Percentiles rank a stretch among this genome's conserved stretches.
phyloP scores from a whole-genome alignment of 2,113 vertebrate species.

The Hirundichthys speculiger region DNA sequence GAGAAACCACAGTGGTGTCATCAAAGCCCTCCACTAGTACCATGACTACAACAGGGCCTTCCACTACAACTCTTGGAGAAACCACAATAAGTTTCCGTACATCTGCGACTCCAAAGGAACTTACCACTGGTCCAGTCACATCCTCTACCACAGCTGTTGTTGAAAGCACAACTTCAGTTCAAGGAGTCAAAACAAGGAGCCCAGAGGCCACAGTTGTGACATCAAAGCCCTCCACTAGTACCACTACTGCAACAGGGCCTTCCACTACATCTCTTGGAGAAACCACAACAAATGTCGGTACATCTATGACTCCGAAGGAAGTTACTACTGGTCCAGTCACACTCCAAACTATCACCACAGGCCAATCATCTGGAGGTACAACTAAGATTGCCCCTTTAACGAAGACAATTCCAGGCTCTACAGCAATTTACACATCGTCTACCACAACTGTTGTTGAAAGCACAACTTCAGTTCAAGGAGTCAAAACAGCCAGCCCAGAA shows the following conservation, averaged over 20 bases:
- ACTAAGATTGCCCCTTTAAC: slow-evolving; percentile 40
- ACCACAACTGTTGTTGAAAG: too few species aligned
- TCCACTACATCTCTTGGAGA: not conserved
- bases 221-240: not conserved
- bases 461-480: too few species aligned
- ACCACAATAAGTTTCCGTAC: not conserved
- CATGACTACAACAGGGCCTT: not conserved
- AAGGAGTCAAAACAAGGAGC: not conserved
- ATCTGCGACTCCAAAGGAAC: not conserved
- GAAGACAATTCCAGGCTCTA: slow-evolving; percentile 34
- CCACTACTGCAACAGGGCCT: not conserved
- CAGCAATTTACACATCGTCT: not conserved
- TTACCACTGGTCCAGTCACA: slow-evolving; percentile 1
- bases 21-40: not conserved
- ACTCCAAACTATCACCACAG: not conserved
- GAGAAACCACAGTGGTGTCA: not conserved
- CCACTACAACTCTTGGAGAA: not conserved
- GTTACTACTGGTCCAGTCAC: too few species aligned
- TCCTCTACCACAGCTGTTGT: slow-evolving; percentile 14
- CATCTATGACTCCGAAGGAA: too few species aligned
- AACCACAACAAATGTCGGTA: too few species aligned
- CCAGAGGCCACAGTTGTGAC: not conserved
- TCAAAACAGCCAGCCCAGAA: too few species aligned
- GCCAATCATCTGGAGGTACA: not conserved
- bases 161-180: not conserved